Evolutionary conservation across 1,140 invertebrate species (phyloP).

Genomic region (Pogonomyrmex californicus): DNA sequence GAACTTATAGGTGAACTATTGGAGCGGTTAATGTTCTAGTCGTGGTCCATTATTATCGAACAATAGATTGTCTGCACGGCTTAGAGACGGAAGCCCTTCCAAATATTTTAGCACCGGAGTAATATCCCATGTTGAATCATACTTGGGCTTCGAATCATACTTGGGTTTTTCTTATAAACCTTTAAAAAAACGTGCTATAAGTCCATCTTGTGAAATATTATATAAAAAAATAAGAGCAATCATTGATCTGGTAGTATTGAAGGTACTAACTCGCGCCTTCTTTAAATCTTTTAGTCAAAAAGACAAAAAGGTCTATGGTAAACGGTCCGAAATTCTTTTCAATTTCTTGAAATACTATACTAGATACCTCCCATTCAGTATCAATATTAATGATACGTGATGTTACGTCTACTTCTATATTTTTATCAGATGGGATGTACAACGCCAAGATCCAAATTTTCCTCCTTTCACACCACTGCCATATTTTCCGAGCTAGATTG

Average conservation of each 20-base stretch:
- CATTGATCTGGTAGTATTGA: not conserved
- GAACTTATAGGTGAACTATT: conserved; percentile 49
- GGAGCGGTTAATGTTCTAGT: conserved; percentile 41
- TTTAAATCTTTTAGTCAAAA: not conserved
- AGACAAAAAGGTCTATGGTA: not conserved
- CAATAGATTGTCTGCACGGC: conserved; percentile 20
- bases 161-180: too few species aligned
- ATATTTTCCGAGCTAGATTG: not conserved
- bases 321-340: not conserved
- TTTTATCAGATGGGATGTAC: not conserved
- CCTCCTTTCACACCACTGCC: not conserved
- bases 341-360: not conserved
- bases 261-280: not conserved
- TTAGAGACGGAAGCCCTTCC: not conserved
- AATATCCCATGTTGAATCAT: not conserved
- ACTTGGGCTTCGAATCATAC: conserved; percentile 11
- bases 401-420: not conserved
- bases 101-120: not conserved
- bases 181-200: too few species aligned
- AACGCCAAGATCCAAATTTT: not conserved
- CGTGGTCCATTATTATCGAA: conserved; percentile 46
- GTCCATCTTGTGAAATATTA: too few species aligned
- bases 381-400: not conserved
- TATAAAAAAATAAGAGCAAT: too few species aligned
- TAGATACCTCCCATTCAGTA: not conserved